phyloP scores from a whole-genome alignment of 1,140 invertebrate species.

The Magallana ariakensis region DNA sequence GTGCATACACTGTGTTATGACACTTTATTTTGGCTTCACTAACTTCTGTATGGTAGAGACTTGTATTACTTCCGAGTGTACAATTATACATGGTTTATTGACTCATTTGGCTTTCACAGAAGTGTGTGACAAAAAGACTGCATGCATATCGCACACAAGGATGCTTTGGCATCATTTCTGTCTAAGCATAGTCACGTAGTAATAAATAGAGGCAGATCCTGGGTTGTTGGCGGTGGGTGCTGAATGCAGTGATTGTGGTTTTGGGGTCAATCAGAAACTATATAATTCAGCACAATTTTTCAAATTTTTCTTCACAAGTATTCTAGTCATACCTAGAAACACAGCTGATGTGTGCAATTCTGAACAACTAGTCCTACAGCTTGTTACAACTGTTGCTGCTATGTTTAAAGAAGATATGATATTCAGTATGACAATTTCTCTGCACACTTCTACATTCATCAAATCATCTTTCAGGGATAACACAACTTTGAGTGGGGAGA shows the following conservation, averaged over 20 bases:
- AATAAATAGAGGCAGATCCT: background rate
- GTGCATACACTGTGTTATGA: constrained; percentile 23
- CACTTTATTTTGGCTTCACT: constrained; percentile 28
- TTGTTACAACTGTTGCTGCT: constrained; percentile 2
- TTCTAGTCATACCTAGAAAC: background rate
- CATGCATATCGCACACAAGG: background rate
- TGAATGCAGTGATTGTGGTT: constrained; percentile 29
- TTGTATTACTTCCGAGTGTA: background rate
- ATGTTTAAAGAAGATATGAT: background rate
- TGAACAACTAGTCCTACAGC: background rate
- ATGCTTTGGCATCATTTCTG: background rate
- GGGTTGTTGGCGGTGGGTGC: constrained; percentile 19
- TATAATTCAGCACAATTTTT: background rate
- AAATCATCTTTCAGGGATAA: constrained; percentile 31
- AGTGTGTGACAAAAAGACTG: background rate
- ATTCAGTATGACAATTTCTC: background rate
- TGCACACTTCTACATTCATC: background rate
- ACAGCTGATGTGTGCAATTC: background rate
- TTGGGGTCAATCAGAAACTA: background rate
- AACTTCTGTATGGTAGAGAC: background rate
- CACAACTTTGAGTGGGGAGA: constrained; percentile 37
- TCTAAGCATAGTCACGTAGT: background rate
- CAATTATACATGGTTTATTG: constrained; percentile 38
- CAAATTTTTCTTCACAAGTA: background rate
- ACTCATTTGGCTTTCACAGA: background rate